These are phyloP conservation scores for Pogonocichla stellata DNA, from an alignment of 2,113 vertebrate species.

Conservation along the genomic window DNA sequence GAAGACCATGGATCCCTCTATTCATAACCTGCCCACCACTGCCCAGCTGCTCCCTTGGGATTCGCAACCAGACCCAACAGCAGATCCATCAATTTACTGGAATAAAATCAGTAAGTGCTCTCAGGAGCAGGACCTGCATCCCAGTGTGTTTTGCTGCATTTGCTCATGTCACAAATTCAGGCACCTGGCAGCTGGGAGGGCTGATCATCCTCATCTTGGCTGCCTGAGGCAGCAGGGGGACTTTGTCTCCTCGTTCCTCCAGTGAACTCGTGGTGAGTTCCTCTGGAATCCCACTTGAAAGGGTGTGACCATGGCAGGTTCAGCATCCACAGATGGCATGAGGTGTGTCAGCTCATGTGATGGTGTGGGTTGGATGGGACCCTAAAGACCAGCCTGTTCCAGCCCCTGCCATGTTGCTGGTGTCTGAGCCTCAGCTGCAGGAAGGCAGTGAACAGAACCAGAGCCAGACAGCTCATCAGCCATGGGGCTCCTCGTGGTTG, in stretches of 20 bases:
- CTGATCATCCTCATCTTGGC: not conserved
- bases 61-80: not conserved
- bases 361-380: not conserved
- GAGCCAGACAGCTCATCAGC: not conserved
- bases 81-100: not conserved
- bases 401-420: not conserved
- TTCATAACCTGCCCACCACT: not conserved
- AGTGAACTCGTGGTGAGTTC: not conserved
- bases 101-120: not conserved
- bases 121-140: not conserved
- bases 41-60: not conserved
- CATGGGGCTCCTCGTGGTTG: fast-evolving
- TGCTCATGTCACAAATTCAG: not conserved
- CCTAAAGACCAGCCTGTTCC: not conserved
- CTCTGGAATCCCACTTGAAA: not conserved
- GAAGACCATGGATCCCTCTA: not conserved
- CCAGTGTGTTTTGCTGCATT: not conserved
- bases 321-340: fast-evolving
- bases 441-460: not conserved
- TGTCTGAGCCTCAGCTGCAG: not conserved
- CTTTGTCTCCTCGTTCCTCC: not conserved
- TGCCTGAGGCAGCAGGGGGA: not conserved
- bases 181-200: not conserved
- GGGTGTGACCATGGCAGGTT: fast-evolving
- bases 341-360: not conserved